Evolutionary conservation across 2,113 vertebrate genomes (phyloP).

Genomic region (Sinocyclocheilus rhinocerous): DNA sequence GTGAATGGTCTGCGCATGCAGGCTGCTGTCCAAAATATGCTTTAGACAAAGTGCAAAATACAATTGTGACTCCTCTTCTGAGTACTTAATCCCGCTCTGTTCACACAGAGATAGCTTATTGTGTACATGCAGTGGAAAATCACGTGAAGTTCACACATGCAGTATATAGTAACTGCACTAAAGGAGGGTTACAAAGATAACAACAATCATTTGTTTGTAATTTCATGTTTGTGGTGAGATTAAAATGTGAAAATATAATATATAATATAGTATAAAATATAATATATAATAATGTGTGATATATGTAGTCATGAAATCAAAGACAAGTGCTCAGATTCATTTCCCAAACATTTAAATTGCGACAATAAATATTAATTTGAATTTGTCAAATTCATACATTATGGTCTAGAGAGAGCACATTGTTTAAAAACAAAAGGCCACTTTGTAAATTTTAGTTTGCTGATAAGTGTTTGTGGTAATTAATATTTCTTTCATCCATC

Average conservation of each 20-base stretch:
- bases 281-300: neutral
- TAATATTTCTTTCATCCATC: neutral
- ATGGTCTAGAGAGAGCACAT: neutral
- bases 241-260: neutral
- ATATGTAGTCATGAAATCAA: neutral
- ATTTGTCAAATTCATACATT: neutral
- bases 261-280: neutral
- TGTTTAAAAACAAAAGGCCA: neutral
- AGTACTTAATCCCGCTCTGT: slow-evolving; percentile 1
- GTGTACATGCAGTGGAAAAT: neutral
- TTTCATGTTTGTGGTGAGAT: neutral
- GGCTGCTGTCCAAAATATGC: slow-evolving; percentile 8
- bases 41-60: slow-evolving; percentile 21
- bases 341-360: neutral
- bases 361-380: neutral
- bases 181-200: neutral
- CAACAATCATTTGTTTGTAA: neutral
- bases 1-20: neutral
- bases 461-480: neutral
- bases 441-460: neutral
- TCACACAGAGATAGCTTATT: neutral
- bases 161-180: neutral
- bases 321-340: neutral
- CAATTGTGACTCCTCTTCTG: slow-evolving; percentile 16
- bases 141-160: neutral